These are phyloP conservation scores for Phyllotis vaccarum DNA, from an alignment of 2,797 vertebrate genomes.

Conservation along the genomic window DNA sequence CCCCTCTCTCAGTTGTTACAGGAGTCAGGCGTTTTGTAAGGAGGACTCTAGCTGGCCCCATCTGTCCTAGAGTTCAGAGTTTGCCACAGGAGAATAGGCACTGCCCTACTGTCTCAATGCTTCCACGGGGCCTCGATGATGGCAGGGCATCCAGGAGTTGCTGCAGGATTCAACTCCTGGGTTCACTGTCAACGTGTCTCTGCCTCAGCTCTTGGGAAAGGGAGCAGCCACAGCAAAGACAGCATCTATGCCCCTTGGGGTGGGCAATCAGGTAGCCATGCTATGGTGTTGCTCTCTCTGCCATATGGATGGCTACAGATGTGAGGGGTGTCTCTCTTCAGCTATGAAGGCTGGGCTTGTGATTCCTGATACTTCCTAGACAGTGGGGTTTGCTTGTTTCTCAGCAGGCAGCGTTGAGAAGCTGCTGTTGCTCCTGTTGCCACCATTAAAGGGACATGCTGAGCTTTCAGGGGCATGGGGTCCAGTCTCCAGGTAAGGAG, in stretches of 20 bases:
- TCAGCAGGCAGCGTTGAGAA: background rate
- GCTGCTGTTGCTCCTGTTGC: background rate
- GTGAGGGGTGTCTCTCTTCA: background rate
- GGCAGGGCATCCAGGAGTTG: background rate
- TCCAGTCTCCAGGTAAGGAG: background rate
- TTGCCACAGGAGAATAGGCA: background rate
- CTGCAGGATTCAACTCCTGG: background rate
- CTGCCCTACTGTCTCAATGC: fast-evolving
- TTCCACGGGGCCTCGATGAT: background rate
- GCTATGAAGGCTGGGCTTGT: fast-evolving
- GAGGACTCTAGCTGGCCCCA: background rate
- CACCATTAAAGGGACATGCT: background rate
- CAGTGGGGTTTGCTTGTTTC: background rate
- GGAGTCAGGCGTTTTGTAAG: background rate
- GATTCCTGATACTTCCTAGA: background rate
- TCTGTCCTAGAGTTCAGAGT: background rate
- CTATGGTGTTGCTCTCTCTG: background rate
- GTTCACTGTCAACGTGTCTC: background rate
- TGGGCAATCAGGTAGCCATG: background rate
- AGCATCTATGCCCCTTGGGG: background rate
- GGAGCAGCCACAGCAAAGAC: background rate
- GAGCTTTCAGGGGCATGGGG: background rate
- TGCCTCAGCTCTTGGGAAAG: background rate
- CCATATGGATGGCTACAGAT: background rate
- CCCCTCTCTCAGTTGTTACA: background rate